Conservation (phyloP, 2,113 vertebrate genomes). For the Ptychochromis oligacanthus region DNA sequence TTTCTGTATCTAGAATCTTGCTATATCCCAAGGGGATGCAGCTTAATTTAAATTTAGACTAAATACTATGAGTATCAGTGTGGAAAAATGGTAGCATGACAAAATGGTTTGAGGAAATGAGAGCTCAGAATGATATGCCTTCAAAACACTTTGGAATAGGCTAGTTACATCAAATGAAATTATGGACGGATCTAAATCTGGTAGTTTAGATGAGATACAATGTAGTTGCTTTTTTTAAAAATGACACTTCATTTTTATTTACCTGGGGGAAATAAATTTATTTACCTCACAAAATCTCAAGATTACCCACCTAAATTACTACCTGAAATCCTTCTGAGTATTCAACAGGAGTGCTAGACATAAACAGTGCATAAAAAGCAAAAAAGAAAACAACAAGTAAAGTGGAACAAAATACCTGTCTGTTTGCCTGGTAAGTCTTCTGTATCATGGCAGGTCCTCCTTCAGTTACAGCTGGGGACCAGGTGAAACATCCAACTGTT, state of each 20-base stretch:
- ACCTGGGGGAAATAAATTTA: background rate
- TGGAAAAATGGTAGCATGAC: constrained; percentile 24
- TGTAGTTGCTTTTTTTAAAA: background rate
- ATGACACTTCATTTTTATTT: background rate
- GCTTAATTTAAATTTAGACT: constrained; percentile 27
- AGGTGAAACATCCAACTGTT: constrained; percentile 35
- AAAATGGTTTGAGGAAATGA: constrained; percentile 36
- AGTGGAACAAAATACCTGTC: constrained; percentile 1
- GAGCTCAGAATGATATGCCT: constrained; percentile 19
- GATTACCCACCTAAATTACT: background rate
- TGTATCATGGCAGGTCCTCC: constrained; percentile 9
- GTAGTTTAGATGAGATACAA: background rate
- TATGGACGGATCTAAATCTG: constrained; percentile 13
- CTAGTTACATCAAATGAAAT: constrained; percentile 21
- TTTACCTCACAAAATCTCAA: too few relatives aligned
- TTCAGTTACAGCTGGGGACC: constrained; percentile 25
- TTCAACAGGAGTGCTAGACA: too few relatives aligned
- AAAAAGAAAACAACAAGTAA: background rate
- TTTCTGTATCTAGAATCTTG: constrained; percentile 8
- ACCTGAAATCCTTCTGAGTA: background rate
- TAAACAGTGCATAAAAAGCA: background rate
- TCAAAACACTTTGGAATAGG: constrained; percentile 4
- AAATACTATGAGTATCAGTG: constrained; percentile 18
- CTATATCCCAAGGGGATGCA: background rate
- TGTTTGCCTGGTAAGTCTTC: background rate